phyloP scores from a whole-genome alignment of 1,140 invertebrate genomes.

The Drosophila asahinai region DNA sequence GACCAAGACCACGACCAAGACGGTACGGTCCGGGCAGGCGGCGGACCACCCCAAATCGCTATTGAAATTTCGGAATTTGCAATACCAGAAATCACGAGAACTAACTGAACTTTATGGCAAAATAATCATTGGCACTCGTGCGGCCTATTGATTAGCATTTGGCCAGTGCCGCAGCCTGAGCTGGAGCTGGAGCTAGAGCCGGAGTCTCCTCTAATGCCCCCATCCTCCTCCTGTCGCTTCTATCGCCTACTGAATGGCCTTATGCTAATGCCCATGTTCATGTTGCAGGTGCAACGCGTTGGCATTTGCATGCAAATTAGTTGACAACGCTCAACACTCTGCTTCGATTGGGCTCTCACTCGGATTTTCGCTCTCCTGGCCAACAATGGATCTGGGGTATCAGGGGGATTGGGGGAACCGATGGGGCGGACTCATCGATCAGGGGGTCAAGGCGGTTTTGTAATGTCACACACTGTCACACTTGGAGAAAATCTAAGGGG shows the following conservation, averaged over 20 bases:
- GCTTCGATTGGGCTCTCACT: constrained; percentile 34
- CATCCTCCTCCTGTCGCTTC: constrained; percentile 10
- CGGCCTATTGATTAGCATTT: constrained; percentile 82
- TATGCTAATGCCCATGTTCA: constrained; percentile 68
- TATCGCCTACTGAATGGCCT: constrained; percentile 38
- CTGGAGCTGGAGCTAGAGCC: too few species aligned
- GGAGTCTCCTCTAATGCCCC: background rate
- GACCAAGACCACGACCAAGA: constrained; percentile 3
- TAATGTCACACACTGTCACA: constrained; percentile 18
- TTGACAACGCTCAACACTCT: constrained; percentile 55
- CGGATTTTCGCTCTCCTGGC: constrained; percentile 14
- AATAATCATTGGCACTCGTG: constrained; percentile 81
- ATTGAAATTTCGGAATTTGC: constrained; percentile 68
- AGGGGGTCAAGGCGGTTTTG: constrained; percentile 31
- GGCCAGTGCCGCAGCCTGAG: background rate
- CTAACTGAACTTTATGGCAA: constrained; percentile 81
- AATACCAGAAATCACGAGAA: constrained; percentile 54
- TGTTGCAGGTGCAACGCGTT: constrained; percentile 76
- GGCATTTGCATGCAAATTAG: constrained; percentile 82
- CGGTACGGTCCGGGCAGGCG: constrained; percentile 21
- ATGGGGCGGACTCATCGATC: background rate
- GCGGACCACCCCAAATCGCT: constrained; percentile 61
- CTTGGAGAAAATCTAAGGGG: background rate
- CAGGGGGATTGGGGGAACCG: background rate
- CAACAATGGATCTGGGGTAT: constrained; percentile 1